phyloP scores from a whole-genome alignment of 2,888 invertebrate genomes.

The Cerastis rubricosa region DNA sequence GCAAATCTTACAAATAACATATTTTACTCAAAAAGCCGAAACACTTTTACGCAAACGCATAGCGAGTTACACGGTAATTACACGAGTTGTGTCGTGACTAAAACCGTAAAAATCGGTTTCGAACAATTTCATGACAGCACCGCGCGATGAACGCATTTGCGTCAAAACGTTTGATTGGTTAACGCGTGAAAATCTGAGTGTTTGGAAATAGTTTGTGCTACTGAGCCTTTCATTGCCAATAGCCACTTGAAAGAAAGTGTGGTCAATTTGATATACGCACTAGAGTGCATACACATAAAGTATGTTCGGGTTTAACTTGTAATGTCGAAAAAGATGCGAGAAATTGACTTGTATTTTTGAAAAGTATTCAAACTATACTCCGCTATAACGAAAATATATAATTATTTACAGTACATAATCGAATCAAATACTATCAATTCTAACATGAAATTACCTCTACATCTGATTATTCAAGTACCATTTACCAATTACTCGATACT shows the following conservation, averaged over 20 bases:
- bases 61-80: conserved; percentile 34
- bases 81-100: conserved; percentile 23
- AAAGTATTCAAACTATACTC: neutral
- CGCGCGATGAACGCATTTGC: conserved; percentile 32
- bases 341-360: neutral
- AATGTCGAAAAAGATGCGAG: neutral
- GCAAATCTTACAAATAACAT: neutral
- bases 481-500: conserved; percentile 58
- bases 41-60: conserved; percentile 26
- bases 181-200: conserved; percentile 28
- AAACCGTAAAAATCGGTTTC: conserved; percentile 55
- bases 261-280: conserved; percentile 2
- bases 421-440: neutral
- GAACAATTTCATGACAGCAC: conserved; percentile 42
- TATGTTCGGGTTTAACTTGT: neutral
- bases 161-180: conserved; percentile 20
- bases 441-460: neutral
- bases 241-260: neutral
- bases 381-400: neutral
- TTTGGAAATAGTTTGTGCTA: conserved; percentile 38
- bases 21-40: neutral
- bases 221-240: neutral
- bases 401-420: neutral
- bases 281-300: neutral
- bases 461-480: conserved; percentile 25